These are phyloP conservation scores for Glaucidium brasilianum DNA, from an alignment of 2,113 vertebrate genomes.

Conservation along the genomic window DNA sequence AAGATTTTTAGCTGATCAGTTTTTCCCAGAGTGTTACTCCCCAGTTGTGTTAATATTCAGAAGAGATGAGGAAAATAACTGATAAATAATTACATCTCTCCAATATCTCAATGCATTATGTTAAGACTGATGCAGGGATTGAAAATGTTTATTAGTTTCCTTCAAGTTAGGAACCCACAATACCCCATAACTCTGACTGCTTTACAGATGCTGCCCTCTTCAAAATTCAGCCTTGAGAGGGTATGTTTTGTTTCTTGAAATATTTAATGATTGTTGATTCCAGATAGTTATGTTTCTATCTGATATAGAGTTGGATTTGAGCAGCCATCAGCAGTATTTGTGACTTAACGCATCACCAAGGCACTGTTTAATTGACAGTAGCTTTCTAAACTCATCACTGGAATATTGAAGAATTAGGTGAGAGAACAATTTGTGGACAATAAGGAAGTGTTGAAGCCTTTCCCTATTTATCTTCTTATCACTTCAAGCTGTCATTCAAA, in stretches of 20 bases:
- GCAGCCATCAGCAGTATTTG: neutral
- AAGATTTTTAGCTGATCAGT: neutral
- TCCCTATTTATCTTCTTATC: neutral
- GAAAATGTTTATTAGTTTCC: neutral
- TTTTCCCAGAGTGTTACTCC: neutral
- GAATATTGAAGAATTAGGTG: neutral
- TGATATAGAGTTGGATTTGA: neutral
- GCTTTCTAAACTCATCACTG: neutral
- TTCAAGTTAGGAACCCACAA: neutral
- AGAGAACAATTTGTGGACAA: neutral
- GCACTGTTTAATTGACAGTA: conserved; percentile 28
- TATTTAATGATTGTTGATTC: neutral
- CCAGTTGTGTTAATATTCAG: neutral
- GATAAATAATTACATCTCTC: neutral
- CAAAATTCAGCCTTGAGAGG: neutral
- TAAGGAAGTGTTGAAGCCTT: neutral
- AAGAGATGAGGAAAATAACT: neutral
- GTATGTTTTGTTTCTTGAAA: neutral
- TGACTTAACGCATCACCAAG: neutral
- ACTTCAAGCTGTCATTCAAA: neutral
- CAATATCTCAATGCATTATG: neutral
- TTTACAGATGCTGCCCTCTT: neutral
- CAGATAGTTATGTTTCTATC: neutral
- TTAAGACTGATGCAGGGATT: neutral
- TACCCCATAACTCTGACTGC: neutral